phyloP scores from a whole-genome alignment of 2,113 vertebrate genomes.

The Cyanoramphus novaezelandiae region DNA sequence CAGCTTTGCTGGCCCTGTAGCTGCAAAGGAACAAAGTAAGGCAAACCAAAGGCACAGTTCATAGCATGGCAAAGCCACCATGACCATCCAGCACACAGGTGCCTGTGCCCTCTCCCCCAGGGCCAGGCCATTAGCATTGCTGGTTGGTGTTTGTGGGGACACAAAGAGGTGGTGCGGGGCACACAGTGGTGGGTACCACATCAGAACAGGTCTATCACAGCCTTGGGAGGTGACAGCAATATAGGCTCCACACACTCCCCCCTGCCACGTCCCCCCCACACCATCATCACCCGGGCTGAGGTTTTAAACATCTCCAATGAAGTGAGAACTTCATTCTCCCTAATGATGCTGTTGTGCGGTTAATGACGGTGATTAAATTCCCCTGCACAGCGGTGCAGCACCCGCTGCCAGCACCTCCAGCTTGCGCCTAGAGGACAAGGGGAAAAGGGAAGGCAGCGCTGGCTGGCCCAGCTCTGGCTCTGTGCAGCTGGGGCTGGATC shows the following conservation, averaged over 20 bases:
- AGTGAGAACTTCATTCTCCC: slow-evolving; percentile 60
- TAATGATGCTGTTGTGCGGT: slow-evolving; percentile 47
- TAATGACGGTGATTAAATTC: slow-evolving; percentile 69
- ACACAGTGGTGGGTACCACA: not conserved
- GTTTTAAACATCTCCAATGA: slow-evolving; percentile 40
- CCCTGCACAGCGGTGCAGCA: slow-evolving; percentile 10
- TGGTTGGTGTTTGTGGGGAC: rapidly evolving
- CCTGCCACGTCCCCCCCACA: rapidly evolving
- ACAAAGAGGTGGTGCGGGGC: rapidly evolving
- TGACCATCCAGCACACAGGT: rapidly evolving
- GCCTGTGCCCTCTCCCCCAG: not conserved
- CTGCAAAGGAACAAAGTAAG: not conserved
- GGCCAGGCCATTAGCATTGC: rapidly evolving
- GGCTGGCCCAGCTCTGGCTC: rapidly evolving
- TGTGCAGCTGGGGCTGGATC: not conserved
- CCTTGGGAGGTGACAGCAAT: not conserved
- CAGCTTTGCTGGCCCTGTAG: not conserved
- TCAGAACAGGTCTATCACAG: not conserved
- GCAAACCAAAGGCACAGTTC: not conserved
- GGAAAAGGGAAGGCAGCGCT: not conserved
- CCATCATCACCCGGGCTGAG: not conserved
- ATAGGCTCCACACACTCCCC: not conserved
- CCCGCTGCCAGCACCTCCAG: not conserved
- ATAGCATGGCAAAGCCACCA: rapidly evolving
- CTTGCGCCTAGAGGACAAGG: not conserved